phyloP scores from a whole-genome alignment of 2,797 vertebrate genomes.

The Hipposideros larvatus region DNA sequence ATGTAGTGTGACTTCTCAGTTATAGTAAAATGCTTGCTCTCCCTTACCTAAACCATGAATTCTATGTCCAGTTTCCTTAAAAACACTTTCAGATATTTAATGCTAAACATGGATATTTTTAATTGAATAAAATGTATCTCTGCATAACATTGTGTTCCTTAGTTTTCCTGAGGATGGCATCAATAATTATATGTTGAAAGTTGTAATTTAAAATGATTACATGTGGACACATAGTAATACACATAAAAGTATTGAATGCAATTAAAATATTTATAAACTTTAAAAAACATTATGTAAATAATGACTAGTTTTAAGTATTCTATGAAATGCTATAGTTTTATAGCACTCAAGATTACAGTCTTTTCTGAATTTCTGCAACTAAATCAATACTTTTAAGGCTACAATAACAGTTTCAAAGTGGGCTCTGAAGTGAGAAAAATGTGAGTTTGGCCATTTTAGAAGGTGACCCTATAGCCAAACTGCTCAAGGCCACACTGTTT shows the following conservation, averaged over 20 bases:
- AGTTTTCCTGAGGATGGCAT: neutral
- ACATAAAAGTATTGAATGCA: neutral
- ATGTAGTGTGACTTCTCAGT: neutral
- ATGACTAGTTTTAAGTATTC: neutral
- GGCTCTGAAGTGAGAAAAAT: neutral
- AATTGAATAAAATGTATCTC: neutral
- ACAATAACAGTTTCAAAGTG: neutral
- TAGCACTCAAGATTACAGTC: neutral
- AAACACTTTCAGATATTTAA: neutral
- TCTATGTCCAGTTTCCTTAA: neutral
- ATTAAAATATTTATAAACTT: neutral
- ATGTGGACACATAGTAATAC: neutral
- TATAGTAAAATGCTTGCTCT: neutral
- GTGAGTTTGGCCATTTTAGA: neutral
- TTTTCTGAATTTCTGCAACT: constrained; percentile 30
- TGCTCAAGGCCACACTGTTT: neutral
- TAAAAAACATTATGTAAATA: neutral
- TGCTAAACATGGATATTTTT: neutral
- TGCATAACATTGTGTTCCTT: neutral
- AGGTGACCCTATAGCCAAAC: neutral
- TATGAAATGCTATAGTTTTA: neutral
- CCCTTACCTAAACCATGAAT: neutral
- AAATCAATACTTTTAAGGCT: neutral
- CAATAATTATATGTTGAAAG: neutral
- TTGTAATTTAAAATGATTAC: neutral